phyloP scores from a whole-genome alignment of 2,888 invertebrate species.

The Apocheima hispidaria region DNA sequence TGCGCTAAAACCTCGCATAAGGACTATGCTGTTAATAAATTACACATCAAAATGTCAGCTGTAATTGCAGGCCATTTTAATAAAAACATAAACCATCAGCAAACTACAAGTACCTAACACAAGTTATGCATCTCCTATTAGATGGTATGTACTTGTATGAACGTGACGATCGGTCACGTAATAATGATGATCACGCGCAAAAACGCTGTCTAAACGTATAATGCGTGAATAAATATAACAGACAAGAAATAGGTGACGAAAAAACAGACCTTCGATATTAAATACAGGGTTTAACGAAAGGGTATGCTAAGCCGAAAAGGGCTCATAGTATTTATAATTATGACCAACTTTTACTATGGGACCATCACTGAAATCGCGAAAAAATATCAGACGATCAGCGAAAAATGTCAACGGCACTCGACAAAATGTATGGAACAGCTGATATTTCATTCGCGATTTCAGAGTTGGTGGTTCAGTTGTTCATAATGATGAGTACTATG shows the following conservation, averaged over 20 bases:
- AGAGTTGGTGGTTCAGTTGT: too few species aligned
- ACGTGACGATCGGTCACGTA: constrained; percentile 46
- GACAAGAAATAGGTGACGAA: constrained; percentile 6
- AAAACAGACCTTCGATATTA: neutral
- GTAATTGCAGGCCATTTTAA: neutral
- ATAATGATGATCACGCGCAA: constrained; percentile 32
- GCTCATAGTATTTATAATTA: too few species aligned
- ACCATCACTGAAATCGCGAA: too few species aligned
- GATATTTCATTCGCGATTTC: too few species aligned
- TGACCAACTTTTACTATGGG: too few species aligned
- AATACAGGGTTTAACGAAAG: too few species aligned
- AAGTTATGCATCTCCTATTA: constrained; percentile 27
- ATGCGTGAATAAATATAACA: neutral
- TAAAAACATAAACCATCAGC: neutral
- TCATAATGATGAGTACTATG: too few species aligned
- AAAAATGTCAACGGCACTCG: too few species aligned
- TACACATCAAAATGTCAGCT: neutral
- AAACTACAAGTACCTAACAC: neutral
- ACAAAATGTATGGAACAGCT: too few species aligned
- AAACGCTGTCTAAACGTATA: constrained; percentile 24
- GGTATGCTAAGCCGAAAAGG: too few species aligned
- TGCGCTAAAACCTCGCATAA: too few species aligned
- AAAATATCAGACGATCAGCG: too few species aligned
- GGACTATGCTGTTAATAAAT: neutral
- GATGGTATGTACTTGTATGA: constrained; percentile 23